A percentile compares a stretch with the other conserved stretches of the same genome.
These are phyloP conservation scores for Nemotelus pantherinus DNA, from an alignment of 2,888 invertebrate genomes.

Conservation along the genomic window DNA sequence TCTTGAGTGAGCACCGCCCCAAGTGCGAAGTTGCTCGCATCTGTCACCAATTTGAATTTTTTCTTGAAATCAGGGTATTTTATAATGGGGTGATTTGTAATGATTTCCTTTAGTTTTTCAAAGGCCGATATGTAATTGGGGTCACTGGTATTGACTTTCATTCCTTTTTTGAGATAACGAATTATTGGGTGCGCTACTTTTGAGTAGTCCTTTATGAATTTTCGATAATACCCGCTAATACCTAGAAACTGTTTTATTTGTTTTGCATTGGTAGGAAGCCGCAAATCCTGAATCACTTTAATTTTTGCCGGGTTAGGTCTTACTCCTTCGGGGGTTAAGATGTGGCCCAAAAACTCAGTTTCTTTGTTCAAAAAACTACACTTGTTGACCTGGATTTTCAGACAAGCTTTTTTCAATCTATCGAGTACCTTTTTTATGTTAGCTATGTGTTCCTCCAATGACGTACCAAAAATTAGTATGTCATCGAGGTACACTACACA, in stretches of 20 bases:
- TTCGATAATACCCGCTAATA: background rate
- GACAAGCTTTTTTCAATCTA: background rate
- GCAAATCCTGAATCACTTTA: too few relatives aligned
- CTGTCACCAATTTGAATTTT: conserved; percentile 49
- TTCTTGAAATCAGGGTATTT: conserved; percentile 50
- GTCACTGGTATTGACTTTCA: conserved; percentile 3
- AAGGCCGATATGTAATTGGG: background rate
- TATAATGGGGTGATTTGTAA: background rate
- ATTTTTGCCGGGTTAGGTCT: too few relatives aligned
- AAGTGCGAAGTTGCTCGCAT: conserved; percentile 50
- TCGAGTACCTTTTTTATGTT: background rate
- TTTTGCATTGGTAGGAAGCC: too few relatives aligned
- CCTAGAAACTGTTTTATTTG: background rate
- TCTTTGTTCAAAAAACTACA: background rate
- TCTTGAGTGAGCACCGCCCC: conserved; percentile 52
- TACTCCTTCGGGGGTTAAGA: too few relatives aligned
- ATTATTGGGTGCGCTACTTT: background rate
- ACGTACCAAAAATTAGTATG: too few relatives aligned
- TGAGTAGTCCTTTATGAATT: conserved; percentile 4
- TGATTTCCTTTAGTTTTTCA: too few relatives aligned
- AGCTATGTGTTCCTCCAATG: too few relatives aligned
- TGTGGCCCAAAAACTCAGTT: background rate
- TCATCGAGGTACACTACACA: too few relatives aligned
- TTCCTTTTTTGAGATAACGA: too few relatives aligned
- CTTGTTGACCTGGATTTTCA: background rate